phyloP scores from a whole-genome alignment of 1,140 invertebrate genomes.

The Cheumatopsyche charites region DNA sequence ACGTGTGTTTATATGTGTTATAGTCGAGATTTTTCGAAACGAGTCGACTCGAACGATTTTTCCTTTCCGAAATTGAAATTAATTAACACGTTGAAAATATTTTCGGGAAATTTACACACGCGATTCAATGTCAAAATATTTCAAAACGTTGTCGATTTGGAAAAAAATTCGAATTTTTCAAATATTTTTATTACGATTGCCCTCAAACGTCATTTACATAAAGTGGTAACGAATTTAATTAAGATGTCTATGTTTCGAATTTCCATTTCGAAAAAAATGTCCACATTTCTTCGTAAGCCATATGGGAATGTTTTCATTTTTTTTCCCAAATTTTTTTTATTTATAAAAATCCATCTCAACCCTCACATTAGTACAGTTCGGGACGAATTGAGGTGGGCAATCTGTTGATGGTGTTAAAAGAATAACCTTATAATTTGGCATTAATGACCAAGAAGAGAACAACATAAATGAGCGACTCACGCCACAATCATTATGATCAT shows the following conservation, averaged over 20 bases:
- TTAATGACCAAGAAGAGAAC: slow-evolving; percentile 31
- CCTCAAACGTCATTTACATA: no score
- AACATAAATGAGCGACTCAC: slow-evolving; percentile 33
- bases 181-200: no score
- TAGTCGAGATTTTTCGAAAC: background rate
- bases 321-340: background rate
- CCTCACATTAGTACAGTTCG: slow-evolving; percentile 14
- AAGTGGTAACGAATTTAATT: no score
- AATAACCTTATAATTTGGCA: slow-evolving; percentile 41
- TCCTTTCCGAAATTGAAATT: background rate
- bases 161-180: no score
- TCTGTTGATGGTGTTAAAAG: slow-evolving; percentile 36
- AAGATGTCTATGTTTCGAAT: no score
- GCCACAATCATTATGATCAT: background rate
- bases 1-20: background rate
- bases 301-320: background rate
- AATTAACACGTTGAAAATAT: slow-evolving; percentile 14
- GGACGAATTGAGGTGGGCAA: slow-evolving; percentile 19
- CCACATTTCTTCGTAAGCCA: no score
- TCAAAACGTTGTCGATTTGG: no score
- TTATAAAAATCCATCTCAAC: background rate
- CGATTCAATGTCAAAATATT: no score
- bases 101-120: background rate
- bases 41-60: background rate
- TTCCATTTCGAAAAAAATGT: no score